These are phyloP conservation scores for Cebidichthys violaceus DNA, from an alignment of 2,113 vertebrate genomes.

Conservation along the genomic window DNA sequence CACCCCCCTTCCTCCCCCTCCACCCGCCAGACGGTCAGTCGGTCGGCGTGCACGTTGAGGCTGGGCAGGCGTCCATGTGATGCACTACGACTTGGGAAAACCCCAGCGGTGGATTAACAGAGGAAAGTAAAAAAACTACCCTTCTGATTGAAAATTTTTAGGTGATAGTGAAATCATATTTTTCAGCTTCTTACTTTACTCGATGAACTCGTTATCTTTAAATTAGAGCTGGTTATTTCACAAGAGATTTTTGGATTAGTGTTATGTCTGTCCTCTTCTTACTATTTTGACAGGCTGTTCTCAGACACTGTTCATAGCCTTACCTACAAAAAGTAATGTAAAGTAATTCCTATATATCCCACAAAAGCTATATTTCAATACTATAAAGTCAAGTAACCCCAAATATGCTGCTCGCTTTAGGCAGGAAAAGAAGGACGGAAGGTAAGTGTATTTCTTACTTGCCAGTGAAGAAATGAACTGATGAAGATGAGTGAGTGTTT, in stretches of 20 bases:
- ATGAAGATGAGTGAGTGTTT: neutral
- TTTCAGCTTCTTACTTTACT: neutral
- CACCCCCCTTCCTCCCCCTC: neutral
- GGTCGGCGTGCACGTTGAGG: slow-evolving; percentile 61
- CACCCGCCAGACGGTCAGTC: slow-evolving; percentile 66
- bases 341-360: too few species aligned
- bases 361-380: neutral
- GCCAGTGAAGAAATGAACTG: neutral
- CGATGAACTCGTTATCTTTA: neutral
- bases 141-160: neutral
- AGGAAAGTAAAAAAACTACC: neutral
- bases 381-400: neutral
- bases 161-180: neutral
- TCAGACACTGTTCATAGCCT: too few species aligned
- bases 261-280: neutral
- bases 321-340: too few species aligned
- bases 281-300: neutral
- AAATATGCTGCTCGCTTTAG: neutral
- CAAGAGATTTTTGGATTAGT: neutral
- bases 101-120: slow-evolving; percentile 36
- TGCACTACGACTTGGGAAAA: slow-evolving; percentile 24
- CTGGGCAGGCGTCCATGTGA: slow-evolving; percentile 70
- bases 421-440: neutral
- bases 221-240: neutral
- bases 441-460: neutral